These are phyloP conservation scores for Oscheius sp. DNA, from an alignment of 2,888 invertebrate genomes.

Conservation along the genomic window DNA sequence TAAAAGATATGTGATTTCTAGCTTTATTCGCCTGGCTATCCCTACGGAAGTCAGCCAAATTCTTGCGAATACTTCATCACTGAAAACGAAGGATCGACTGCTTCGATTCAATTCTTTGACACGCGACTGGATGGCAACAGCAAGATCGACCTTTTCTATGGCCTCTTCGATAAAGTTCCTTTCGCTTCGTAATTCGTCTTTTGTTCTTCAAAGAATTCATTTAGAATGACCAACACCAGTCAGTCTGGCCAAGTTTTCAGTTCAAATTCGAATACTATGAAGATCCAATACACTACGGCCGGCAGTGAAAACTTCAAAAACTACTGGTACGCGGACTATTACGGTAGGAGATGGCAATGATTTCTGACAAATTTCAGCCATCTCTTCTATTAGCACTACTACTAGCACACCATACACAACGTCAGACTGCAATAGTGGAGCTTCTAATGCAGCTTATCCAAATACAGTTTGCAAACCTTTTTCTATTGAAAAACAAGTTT, in stretches of 20 bases:
- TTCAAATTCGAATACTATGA: neutral
- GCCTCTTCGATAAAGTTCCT: neutral
- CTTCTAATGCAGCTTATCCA: too few species aligned
- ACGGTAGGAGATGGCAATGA: too few species aligned
- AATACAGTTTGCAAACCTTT: too few species aligned
- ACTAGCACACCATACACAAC: too few species aligned
- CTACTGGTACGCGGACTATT: neutral
- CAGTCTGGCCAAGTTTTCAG: too few species aligned
- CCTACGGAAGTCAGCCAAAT: slow-evolving; percentile 10
- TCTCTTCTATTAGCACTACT: too few species aligned
- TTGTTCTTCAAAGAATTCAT: neutral
- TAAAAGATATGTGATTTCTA: too few species aligned
- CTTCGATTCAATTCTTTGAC: neutral
- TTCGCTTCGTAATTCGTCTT: neutral
- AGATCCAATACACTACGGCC: neutral
- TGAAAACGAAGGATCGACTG: neutral
- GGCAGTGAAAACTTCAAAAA: neutral
- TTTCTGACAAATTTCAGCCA: too few species aligned
- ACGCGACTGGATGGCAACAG: neutral
- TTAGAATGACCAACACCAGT: too few species aligned
- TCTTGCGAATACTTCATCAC: neutral
- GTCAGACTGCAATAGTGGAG: too few species aligned
- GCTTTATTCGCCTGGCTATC: slow-evolving; percentile 9
- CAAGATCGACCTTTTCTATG: neutral
- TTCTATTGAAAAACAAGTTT: too few species aligned